phyloP scores from a whole-genome alignment of 1,140 invertebrate genomes.

The Heterodera carotae region DNA sequence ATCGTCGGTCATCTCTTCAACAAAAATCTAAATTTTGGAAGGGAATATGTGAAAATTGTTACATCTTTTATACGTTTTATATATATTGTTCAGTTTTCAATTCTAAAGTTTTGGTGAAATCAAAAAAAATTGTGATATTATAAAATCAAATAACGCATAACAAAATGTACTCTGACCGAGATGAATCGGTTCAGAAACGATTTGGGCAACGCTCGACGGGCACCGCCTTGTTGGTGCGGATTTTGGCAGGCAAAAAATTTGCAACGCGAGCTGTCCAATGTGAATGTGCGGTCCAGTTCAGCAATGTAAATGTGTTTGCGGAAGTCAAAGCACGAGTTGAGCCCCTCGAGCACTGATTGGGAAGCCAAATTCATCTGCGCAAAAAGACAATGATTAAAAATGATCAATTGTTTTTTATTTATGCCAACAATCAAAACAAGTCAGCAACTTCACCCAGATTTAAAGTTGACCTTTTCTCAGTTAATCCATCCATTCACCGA shows the following conservation, averaged over 20 bases:
- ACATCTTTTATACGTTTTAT: too few relatives aligned
- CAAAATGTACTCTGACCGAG: conserved; percentile 72
- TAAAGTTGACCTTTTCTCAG: too few relatives aligned
- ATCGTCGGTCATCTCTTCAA: conserved; percentile 77
- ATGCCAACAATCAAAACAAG: too few relatives aligned
- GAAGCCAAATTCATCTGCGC: conserved; percentile 94
- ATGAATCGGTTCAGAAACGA: conserved; percentile 98
- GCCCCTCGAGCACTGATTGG: conserved; percentile 93
- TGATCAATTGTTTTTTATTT: too few relatives aligned
- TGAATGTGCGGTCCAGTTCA: conserved; percentile 85
- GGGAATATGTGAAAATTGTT: neutral
- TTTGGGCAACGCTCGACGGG: conserved; percentile 87
- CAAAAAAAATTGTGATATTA: too few relatives aligned
- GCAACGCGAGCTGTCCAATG: conserved; percentile 72
- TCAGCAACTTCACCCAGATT: too few relatives aligned
- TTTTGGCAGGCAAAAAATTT: conserved; percentile 97
- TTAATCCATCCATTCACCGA: conserved; percentile 51
- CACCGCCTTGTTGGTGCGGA: conserved; percentile 91
- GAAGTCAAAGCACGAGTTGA: conserved; percentile 98
- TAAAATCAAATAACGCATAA: neutral
- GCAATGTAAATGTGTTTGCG: conserved; percentile 92
- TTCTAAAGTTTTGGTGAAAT: too few relatives aligned
- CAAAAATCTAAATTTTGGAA: conserved; percentile 73
- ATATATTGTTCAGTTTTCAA: too few relatives aligned
- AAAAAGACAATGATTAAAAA: conserved; percentile 1